Evolutionary conservation across 64 coral and sea anemone genomes (phyloP).

Genomic region (Montipora sp.): DNA sequence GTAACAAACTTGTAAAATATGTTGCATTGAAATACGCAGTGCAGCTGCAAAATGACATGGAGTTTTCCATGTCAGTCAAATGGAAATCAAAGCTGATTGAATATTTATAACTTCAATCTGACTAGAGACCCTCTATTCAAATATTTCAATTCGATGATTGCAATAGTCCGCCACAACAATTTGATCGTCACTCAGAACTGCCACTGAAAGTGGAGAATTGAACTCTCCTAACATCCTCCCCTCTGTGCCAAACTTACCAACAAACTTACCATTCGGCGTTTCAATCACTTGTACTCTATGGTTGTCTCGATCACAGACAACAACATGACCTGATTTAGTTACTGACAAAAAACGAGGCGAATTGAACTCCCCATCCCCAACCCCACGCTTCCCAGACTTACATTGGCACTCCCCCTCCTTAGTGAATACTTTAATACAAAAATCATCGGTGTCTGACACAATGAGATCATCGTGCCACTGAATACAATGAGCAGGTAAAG

Average conservation of each 20-base stretch:
- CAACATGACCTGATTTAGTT: not conserved
- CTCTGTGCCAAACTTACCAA: not conserved
- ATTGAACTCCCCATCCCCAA: not conserved
- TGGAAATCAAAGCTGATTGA: too few relatives aligned
- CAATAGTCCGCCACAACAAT: not conserved
- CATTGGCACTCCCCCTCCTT: slow-evolving; percentile 15
- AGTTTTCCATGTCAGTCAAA: too few relatives aligned
- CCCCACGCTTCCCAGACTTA: slow-evolving; percentile 12
- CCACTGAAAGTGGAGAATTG: not conserved
- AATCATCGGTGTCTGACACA: not conserved
- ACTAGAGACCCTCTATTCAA: not conserved
- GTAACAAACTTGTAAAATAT: too few relatives aligned
- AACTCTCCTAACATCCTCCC: not conserved
- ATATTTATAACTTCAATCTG: too few relatives aligned
- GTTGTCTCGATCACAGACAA: slow-evolving; percentile 47
- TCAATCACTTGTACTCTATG: slow-evolving; percentile 32
- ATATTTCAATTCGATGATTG: not conserved
- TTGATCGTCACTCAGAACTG: not conserved
- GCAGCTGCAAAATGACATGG: too few relatives aligned
- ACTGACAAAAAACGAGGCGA: not conserved
- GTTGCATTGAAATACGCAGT: too few relatives aligned
- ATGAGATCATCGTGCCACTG: slow-evolving; percentile 18
- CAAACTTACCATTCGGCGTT: not conserved
- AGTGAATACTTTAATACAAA: slow-evolving; percentile 45
- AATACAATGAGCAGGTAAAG: not conserved